Conservation (phyloP, 2,888 invertebrate genomes). For the Acrobasis repandana region DNA sequence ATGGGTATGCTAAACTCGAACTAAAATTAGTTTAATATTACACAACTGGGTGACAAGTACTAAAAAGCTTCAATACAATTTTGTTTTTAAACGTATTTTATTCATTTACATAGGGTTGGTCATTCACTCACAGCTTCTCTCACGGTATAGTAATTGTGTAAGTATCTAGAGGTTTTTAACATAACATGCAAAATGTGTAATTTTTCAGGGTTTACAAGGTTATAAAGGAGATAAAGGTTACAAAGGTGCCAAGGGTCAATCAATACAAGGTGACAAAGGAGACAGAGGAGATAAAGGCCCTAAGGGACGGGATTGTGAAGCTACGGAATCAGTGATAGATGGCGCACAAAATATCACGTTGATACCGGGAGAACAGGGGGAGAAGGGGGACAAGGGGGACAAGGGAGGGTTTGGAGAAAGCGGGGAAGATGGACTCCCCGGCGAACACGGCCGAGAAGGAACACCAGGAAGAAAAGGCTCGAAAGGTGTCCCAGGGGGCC, state of each 20-base stretch:
- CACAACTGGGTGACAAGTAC: no score
- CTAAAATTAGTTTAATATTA: no score
- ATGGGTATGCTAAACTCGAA: no score
- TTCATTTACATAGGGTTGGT: no score
- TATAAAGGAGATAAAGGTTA: slow-evolving; percentile 86
- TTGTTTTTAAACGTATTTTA: no score
- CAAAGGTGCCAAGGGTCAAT: slow-evolving; percentile 83
- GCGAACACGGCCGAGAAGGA: slow-evolving; percentile 87
- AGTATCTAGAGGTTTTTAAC: no score
- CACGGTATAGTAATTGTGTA: no score
- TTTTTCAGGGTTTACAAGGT: slow-evolving; percentile 86
- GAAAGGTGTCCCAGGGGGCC: slow-evolving; percentile 92
- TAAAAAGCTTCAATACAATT: no score
- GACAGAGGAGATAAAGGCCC: slow-evolving; percentile 83
- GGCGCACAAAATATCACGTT: slow-evolving; percentile 63
- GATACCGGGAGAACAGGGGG: slow-evolving; percentile 39
- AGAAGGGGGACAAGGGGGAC: slow-evolving; percentile 79
- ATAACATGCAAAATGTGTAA: no score
- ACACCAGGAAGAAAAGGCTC: slow-evolving; percentile 89
- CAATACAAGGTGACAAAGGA: slow-evolving; percentile 83
- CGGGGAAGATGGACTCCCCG: slow-evolving; percentile 87
- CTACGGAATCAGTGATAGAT: slow-evolving; percentile 52
- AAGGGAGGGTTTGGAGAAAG: slow-evolving; percentile 86
- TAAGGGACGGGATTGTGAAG: slow-evolving; percentile 70
- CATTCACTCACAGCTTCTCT: no score